These are phyloP conservation scores for Euglossa dilemma DNA, from an alignment of 1,140 invertebrate species.

Conservation along the genomic window DNA sequence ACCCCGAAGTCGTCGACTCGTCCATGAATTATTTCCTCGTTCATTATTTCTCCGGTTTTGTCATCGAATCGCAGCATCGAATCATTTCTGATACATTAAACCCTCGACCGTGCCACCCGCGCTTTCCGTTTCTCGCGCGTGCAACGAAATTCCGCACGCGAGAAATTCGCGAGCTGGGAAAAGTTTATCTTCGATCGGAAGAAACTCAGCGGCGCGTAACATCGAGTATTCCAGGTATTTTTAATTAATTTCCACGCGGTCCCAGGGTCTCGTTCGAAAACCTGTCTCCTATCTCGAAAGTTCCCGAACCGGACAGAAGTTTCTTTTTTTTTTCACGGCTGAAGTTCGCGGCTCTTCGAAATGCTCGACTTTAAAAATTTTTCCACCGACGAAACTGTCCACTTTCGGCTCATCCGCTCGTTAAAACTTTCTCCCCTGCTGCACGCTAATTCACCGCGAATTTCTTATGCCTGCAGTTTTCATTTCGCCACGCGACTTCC, in stretches of 20 bases:
- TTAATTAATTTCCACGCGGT: neutral
- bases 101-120: constrained; percentile 10
- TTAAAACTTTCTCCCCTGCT: neutral
- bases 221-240: neutral
- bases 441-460: neutral
- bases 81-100: constrained; percentile 29
- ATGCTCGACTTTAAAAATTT: constrained; percentile 2
- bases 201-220: too few species aligned
- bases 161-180: neutral
- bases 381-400: neutral
- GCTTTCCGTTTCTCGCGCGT: neutral
- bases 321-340: neutral
- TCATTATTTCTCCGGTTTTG: constrained; percentile 6
- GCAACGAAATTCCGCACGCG: neutral
- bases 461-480: neutral
- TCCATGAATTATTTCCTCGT: constrained; percentile 2
- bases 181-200: neutral
- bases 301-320: neutral
- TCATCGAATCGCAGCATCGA: neutral
- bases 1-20: neutral
- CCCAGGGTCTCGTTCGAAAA: neutral
- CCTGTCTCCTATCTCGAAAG: neutral
- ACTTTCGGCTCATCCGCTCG: neutral
- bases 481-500: neutral
- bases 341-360: neutral